These are phyloP conservation scores for Lampropteryx suffumata DNA, from an alignment of 2,888 invertebrate genomes.

Conservation along the genomic window DNA sequence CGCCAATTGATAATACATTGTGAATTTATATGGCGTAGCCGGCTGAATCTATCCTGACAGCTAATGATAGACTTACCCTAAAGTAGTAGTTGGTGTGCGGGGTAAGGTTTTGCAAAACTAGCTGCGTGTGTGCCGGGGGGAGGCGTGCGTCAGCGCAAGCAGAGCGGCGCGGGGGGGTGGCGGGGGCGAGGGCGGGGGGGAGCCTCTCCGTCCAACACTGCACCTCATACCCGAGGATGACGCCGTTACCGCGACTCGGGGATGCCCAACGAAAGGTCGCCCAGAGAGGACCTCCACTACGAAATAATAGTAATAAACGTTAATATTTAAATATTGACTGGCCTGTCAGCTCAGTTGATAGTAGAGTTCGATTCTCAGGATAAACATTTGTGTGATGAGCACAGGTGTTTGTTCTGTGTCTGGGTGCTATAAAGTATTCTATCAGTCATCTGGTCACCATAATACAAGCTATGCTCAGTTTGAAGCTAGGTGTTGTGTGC, in stretches of 20 bases:
- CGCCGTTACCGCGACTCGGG: slow-evolving; percentile 88
- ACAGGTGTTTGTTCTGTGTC: too few species aligned
- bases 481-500: too few species aligned
- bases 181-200: slow-evolving; percentile 29
- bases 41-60: too few species aligned
- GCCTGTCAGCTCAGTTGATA: too few species aligned
- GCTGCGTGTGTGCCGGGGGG: slow-evolving; percentile 79
- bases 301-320: neutral
- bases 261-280: slow-evolving; percentile 91
- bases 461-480: too few species aligned
- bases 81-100: slow-evolving; percentile 87
- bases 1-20: neutral
- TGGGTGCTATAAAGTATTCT: too few species aligned
- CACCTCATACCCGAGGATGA: slow-evolving; percentile 88
- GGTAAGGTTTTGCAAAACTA: slow-evolving; percentile 80
- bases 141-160: slow-evolving; percentile 80
- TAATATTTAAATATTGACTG: too few species aligned
- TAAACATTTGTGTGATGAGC: too few species aligned
- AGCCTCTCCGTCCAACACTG: slow-evolving; percentile 83
- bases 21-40: too few species aligned
- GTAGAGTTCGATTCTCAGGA: too few species aligned
- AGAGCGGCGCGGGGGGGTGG: slow-evolving; percentile 62
- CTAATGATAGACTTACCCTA: slow-evolving; percentile 68
- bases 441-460: too few species aligned
- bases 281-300: slow-evolving; percentile 69